A percentile compares a stretch with the other conserved stretches of the same genome.
These are phyloP conservation scores for Oxyscelio sp. DNA, from an alignment of 2,888 invertebrate genomes.

Conservation along the genomic window DNA sequence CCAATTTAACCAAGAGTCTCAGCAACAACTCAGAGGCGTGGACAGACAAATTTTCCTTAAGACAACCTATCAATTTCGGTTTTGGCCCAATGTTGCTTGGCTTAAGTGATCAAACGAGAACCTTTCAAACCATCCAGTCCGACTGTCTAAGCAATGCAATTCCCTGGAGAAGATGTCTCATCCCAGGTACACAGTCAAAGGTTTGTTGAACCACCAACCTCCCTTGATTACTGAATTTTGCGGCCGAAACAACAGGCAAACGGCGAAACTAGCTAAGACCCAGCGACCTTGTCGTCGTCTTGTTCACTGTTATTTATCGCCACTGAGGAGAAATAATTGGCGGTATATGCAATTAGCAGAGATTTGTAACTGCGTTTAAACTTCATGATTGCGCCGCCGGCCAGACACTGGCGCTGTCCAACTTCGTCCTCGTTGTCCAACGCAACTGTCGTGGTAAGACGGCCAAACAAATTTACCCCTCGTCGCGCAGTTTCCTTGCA, in stretches of 20 bases:
- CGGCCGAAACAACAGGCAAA: constrained; percentile 19
- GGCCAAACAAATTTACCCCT: constrained; percentile 47
- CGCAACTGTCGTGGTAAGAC: too few relatives aligned
- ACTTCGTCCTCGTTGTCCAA: constrained; percentile 45
- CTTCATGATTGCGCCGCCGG: constrained; percentile 39
- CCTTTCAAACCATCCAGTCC: too few relatives aligned
- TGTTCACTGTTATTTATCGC: constrained; percentile 54
- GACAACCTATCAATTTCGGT: too few relatives aligned
- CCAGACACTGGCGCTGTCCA: constrained; percentile 21
- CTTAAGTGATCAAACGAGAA: too few relatives aligned
- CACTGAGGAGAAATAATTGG: constrained; percentile 71
- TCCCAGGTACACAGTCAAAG: constrained; percentile 57
- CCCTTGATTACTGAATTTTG: background rate
- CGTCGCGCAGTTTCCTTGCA: too few relatives aligned
- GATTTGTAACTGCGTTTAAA: constrained; percentile 67
- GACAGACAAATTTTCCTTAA: too few relatives aligned
- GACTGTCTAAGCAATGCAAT: too few relatives aligned
- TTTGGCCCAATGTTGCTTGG: too few relatives aligned
- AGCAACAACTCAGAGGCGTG: too few relatives aligned
- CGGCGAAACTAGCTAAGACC: constrained; percentile 40
- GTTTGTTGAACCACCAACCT: constrained; percentile 31
- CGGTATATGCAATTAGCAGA: constrained; percentile 58
- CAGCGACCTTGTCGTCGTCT: constrained; percentile 36
- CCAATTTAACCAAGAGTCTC: too few relatives aligned
- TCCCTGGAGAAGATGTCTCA: too few relatives aligned